Percentiles rank a stretch among this genome's conserved stretches.
Evolutionary conservation across 2,888 invertebrate species (phyloP).

Genomic region (Meloe dianella): DNA sequence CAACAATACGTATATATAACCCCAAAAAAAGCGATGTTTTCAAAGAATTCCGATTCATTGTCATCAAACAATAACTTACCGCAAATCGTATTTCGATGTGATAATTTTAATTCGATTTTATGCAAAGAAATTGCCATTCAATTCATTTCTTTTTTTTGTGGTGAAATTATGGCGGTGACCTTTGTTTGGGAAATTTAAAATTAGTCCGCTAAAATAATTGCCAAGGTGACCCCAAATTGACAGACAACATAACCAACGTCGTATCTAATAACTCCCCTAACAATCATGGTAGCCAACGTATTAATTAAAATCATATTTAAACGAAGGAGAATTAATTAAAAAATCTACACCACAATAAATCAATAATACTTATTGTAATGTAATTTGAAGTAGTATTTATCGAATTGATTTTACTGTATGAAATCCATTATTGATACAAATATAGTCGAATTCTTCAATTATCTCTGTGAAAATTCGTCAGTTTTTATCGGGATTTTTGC

Average conservation of each 20-base stretch:
- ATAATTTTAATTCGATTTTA: not conserved
- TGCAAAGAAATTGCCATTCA: not conserved
- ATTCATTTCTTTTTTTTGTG: not conserved
- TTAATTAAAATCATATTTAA: not conserved
- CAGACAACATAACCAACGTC: constrained; percentile 12
- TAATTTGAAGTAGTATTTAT: too few relatives aligned
- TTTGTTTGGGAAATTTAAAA: constrained; percentile 15
- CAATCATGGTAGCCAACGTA: too few relatives aligned
- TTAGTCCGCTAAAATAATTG: constrained; percentile 16
- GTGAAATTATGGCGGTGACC: not conserved
- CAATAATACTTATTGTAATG: not conserved
- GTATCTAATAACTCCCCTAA: not conserved
- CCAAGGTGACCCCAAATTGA: constrained; percentile 38
- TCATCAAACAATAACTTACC: not conserved
- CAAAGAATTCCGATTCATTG: not conserved
- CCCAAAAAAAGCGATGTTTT: not conserved
- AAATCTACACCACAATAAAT: not conserved
- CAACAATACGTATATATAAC: not conserved
- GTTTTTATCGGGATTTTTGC: too few relatives aligned
- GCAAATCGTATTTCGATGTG: not conserved
- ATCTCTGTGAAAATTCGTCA: too few relatives aligned
- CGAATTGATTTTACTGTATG: not conserved
- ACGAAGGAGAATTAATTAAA: not conserved
- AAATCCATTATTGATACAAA: too few relatives aligned
- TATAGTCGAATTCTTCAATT: too few relatives aligned